Evolutionary conservation across 2,113 vertebrate genomes (phyloP), one percentile per base, ranked within the genome.

Genomic region (Panthera uncia): DNA sequence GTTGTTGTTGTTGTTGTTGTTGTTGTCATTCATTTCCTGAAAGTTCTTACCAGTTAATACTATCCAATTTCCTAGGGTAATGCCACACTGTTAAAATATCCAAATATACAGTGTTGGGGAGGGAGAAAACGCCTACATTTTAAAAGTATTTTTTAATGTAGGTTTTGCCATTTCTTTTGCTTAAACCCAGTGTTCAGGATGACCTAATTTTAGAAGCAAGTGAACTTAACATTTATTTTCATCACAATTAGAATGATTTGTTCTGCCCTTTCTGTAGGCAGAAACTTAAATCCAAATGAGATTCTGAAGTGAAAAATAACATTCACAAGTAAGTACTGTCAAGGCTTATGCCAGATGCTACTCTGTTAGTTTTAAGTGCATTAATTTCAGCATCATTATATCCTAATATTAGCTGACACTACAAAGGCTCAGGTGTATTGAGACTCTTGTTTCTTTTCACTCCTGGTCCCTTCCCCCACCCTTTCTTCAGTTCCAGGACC

Each of bases 221-320:
- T 83, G n/a, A 92, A 84, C 92, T 97, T 97, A 80, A 86, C 71
- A 81, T 86, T 95, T 94, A 16, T 95, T 97, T 92, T 89, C 73
- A 79, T 57, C n/a, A 91, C 55, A 98, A 85, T 95, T 71, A 95
- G 92, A 88, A 89, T 81, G 36, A 95, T 96, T 81, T 97, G 71
- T 95, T 97, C 97, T 84, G 41, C 84, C 76, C 83, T 92, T 97
- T 88, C 80, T 96, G 14, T 41, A 55, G 88, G 71, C 86, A 97
- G 86, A 92, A 94, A 19, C 63, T 81, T 94, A 88, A 95, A 31
- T 95, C 25, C 78, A 98, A 97, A 82, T 94, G 65, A 97, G 50
- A 92, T 92, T 71, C 63, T 95, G 36, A 97, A 95, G 95, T 92
- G 31, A 94, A 96, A 97, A 1, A 5, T 61, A 92, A 96, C 97